A percentile compares a stretch with the other conserved stretches of the same genome.
Evolutionary conservation across 2,797 vertebrate genomes (phyloP).

Genomic region (Distichodus sexfasciatus): DNA sequence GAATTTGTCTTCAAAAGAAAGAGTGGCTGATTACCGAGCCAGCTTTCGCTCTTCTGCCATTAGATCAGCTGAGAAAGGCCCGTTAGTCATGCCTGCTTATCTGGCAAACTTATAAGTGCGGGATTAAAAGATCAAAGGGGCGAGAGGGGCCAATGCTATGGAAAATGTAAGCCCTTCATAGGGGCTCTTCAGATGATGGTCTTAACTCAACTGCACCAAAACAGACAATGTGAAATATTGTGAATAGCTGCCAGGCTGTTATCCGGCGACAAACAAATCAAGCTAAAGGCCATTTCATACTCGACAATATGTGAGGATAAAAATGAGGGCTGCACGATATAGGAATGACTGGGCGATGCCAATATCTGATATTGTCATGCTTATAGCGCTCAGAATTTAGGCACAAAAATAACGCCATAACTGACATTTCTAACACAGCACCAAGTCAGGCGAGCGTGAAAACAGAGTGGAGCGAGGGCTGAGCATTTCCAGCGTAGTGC

Average conservation of each 20-base stretch:
- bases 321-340: no score
- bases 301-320: background rate
- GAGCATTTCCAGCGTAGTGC: no score
- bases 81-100: slow-evolving; percentile 93
- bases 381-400: no score
- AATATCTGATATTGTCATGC: no score
- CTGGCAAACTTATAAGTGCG: slow-evolving; percentile 92
- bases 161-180: slow-evolving; percentile 85
- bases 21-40: slow-evolving; percentile 83
- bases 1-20: slow-evolving; percentile 81
- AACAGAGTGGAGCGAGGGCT: no score
- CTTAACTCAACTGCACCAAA: slow-evolving; percentile 67
- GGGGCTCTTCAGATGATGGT: slow-evolving; percentile 68
- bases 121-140: slow-evolving; percentile 99
- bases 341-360: no score
- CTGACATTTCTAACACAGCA: no score
- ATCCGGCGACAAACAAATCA: background rate
- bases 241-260: slow-evolving; percentile 58
- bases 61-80: slow-evolving; percentile 84
- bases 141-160: slow-evolving; percentile 89
- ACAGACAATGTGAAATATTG: slow-evolving; percentile 63
- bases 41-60: slow-evolving; percentile 82
- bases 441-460: no score
- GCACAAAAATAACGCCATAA: no score
- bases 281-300: background rate